These are phyloP conservation scores for Pelecanus crispus DNA, from an alignment of 2,113 vertebrate species.

Conservation along the genomic window DNA sequence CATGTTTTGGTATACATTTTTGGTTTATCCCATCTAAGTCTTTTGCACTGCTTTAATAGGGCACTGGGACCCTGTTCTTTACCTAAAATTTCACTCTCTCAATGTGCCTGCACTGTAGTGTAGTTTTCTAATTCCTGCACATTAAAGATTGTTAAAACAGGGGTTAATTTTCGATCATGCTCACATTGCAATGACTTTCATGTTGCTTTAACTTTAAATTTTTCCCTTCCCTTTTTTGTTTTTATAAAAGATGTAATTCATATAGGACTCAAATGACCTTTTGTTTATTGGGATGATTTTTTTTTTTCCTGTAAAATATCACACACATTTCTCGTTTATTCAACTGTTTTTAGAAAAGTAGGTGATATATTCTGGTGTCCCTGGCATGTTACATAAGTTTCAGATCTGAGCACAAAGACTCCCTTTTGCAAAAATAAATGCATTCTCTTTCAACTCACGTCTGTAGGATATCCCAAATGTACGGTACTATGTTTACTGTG, in stretches of 20 bases:
- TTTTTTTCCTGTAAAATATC: background rate
- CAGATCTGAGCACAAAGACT: slow-evolving; percentile 25
- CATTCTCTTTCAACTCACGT: slow-evolving; percentile 23
- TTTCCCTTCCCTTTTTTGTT: background rate
- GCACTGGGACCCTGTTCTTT: background rate
- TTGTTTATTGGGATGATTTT: background rate
- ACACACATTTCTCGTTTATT: slow-evolving; percentile 25
- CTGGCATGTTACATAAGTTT: background rate
- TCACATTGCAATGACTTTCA: background rate
- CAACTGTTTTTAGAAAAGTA: slow-evolving; percentile 8
- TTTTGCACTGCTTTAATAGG: background rate
- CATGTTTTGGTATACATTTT: background rate
- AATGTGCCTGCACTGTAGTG: background rate
- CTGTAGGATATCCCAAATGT: background rate
- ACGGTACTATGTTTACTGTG: background rate
- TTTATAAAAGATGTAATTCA: slow-evolving; percentile 6
- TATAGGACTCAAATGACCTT: background rate
- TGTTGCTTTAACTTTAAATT: background rate
- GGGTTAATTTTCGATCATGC: background rate
- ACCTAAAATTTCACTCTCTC: background rate
- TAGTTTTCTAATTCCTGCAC: background rate
- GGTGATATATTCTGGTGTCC: slow-evolving; percentile 16
- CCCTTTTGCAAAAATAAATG: slow-evolving; percentile 46
- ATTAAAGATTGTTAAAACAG: background rate
- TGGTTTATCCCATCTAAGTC: background rate